A percentile compares a stretch with the other conserved stretches of the same genome.
phyloP scores from a whole-genome alignment of 2,113 vertebrate genomes.

The Cnemophilus loriae region DNA sequence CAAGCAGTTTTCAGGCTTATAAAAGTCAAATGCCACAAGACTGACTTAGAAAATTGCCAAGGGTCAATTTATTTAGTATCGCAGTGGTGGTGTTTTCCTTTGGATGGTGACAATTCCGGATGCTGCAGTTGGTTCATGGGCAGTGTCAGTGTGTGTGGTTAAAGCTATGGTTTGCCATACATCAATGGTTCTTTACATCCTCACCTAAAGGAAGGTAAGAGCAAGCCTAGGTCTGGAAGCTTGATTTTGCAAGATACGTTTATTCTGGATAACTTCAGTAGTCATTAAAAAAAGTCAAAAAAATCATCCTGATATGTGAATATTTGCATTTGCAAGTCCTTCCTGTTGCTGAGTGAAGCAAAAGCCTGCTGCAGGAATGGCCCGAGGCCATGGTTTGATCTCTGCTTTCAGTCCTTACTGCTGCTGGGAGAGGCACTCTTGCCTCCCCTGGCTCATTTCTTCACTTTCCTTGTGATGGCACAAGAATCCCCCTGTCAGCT shows the following conservation, averaged over 20 bases:
- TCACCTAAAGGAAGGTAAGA: neutral
- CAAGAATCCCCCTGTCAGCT: fast-evolving
- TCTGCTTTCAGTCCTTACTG: neutral
- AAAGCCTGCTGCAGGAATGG: neutral
- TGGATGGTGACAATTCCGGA: neutral
- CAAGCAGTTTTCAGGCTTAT: neutral
- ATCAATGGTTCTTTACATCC: neutral
- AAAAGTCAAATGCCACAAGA: slow-evolving; percentile 46
- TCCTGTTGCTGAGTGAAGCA: neutral
- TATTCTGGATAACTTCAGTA: neutral
- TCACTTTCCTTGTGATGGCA: neutral
- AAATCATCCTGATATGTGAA: neutral
- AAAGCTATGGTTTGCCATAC: neutral
- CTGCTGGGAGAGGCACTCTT: neutral
- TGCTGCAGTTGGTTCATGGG: fast-evolving
- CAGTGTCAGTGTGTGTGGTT: fast-evolving
- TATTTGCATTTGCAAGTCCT: neutral
- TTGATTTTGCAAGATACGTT: neutral
- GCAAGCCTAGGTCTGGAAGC: neutral
- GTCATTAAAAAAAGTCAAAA: neutral
- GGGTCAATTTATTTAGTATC: slow-evolving; percentile 18
- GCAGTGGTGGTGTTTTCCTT: neutral
- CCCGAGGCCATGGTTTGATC: neutral
- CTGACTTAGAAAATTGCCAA: neutral
- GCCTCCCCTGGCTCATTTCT: neutral